Conservation (phyloP, 1,140 invertebrate genomes). For the Bombus pyrosoma region DNA sequence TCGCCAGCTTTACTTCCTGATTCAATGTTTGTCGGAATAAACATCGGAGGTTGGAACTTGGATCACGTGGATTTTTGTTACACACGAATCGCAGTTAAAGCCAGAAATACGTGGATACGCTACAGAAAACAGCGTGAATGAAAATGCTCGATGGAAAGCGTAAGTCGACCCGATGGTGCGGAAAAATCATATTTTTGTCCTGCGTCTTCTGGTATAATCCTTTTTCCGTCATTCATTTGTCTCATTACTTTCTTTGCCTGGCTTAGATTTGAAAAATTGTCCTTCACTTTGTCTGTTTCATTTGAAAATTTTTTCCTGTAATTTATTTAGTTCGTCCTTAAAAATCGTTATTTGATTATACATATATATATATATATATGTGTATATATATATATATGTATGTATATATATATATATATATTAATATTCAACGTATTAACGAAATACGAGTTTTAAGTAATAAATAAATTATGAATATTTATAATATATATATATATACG, state of each 20-base stretch:
- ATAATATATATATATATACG: too few species aligned
- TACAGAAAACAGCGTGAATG: background rate
- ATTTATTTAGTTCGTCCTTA: background rate
- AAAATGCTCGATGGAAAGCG: conserved; percentile 11
- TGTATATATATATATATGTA: too few species aligned
- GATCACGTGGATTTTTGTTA: conserved; percentile 57
- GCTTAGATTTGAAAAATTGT: background rate
- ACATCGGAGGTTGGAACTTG: conserved; percentile 69
- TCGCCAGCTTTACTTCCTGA: background rate
- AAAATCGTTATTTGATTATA: too few species aligned
- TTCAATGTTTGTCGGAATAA: conserved; percentile 53
- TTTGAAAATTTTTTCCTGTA: background rate
- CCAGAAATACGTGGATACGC: background rate
- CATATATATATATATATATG: too few species aligned
- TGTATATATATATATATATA: too few species aligned
- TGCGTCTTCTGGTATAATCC: background rate
- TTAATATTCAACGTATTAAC: too few species aligned
- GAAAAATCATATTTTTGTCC: conserved; percentile 36
- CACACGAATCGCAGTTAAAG: background rate
- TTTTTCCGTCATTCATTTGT: background rate
- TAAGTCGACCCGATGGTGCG: conserved; percentile 5
- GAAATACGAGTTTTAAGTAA: too few species aligned
- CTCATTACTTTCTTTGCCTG: background rate
- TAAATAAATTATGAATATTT: too few species aligned
- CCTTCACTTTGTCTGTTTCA: background rate